Evolutionary conservation across 2,888 invertebrate genomes (phyloP), one percentile per base, ranked within the genome.

Genomic region (Ormyrus thymus): DNA sequence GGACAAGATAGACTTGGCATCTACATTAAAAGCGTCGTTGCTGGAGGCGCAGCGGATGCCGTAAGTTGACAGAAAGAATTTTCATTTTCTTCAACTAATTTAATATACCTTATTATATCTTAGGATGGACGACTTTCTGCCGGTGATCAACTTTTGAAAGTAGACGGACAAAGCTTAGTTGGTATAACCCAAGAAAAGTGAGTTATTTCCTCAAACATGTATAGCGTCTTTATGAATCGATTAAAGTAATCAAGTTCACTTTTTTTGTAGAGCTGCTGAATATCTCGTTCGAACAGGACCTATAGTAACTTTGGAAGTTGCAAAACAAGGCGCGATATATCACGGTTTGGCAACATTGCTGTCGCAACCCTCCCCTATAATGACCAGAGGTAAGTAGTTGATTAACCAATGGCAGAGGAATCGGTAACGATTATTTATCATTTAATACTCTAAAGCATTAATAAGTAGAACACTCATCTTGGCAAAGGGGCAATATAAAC

Each of bases 11-110:
- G 97, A 85, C 92, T 97, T 81, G 99, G 99, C 64, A 99, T 99
- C 89, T 99, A 99, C 91, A 98, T 99, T 83, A 99, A 99, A 91
- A 98, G 98, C 29, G 98, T 99, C 48, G 98, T 99, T 56, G 95
- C 97, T 80, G 98, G 97, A 75, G 97, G 97, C 58, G 97, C 97
- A 78, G 97, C 97, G 4, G 97, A 97, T 89, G 94, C 95, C 77
- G 92, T 92, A 87, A 91, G 91, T 91, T 81, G 29, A 4, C 0
- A 29, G 29, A 29, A 29, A 29, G 29, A 50, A 72, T 55, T 6
- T 15, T n/a, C 7, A 29, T 69, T 45, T 74, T 50, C 29, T 65
- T 6, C 29, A 58, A 10, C 62, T 29, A 65, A 53, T 9, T 55
- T 48, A 46, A 73, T 13, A n/a, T 11, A 15, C 11, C 65, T 66